phyloP scores from a whole-genome alignment of 2,888 invertebrate genomes.

The Pollenia amentaria region DNA sequence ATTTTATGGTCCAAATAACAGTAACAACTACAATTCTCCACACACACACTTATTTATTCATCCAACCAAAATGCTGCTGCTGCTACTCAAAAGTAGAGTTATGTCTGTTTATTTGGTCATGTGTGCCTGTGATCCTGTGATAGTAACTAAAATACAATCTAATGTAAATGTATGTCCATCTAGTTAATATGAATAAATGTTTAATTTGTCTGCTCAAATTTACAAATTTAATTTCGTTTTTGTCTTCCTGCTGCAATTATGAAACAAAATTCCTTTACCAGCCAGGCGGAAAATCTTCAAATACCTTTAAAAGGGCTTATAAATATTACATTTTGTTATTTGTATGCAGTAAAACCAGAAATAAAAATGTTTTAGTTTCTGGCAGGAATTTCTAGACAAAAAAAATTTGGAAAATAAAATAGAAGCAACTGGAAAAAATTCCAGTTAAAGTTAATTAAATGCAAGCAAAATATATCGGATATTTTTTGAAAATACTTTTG shows the following conservation, averaged over 20 bases:
- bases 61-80: background rate
- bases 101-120: conserved; percentile 2
- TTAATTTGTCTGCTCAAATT: conserved; percentile 22
- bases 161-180: conserved; percentile 44
- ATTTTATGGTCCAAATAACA: conserved; percentile 50
- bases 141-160: conserved; percentile 34
- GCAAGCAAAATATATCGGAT: no score
- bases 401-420: background rate
- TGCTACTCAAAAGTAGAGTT: background rate
- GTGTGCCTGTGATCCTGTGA: conserved; percentile 1
- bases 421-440: background rate
- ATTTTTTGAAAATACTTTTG: no score
- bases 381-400: background rate
- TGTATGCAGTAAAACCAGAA: no score
- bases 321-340: conserved; percentile 24
- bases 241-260: conserved; percentile 3
- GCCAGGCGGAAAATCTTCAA: conserved; percentile 29
- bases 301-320: conserved; percentile 13
- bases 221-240: conserved; percentile 48
- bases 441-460: conserved; percentile 10
- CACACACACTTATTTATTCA: background rate
- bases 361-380: background rate
- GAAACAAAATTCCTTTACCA: conserved; percentile 26
- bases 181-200: conserved; percentile 42
- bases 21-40: conserved; percentile 16